Conservation (phyloP, 2,797 vertebrate genomes). For the Mallotus villosus region DNA sequence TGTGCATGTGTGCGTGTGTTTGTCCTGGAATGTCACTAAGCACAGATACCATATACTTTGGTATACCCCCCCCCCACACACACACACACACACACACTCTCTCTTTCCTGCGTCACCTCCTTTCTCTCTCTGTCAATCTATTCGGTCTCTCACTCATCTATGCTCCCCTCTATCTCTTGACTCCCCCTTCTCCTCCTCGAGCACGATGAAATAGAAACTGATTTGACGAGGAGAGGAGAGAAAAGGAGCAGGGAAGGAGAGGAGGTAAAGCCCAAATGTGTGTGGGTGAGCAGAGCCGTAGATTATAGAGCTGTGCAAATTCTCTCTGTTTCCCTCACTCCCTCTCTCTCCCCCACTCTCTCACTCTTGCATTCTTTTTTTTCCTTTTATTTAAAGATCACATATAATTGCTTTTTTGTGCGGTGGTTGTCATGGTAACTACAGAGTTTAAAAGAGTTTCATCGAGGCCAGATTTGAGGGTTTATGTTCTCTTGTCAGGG, state of each 20-base stretch:
- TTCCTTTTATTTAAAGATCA: slow-evolving; percentile 35
- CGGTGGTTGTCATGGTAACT: slow-evolving; percentile 66
- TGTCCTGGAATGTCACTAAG: neutral
- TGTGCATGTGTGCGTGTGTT: too few relatives aligned
- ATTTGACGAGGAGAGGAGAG: neutral
- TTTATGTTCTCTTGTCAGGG: slow-evolving; percentile 35
- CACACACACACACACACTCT: too few relatives aligned
- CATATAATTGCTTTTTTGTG: slow-evolving; percentile 63
- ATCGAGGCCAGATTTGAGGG: neutral
- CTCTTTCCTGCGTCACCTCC: neutral
- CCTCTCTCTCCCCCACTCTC: neutral
- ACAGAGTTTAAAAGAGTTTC: slow-evolving; percentile 47
- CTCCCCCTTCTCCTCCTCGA: neutral
- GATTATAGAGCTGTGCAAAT: slow-evolving; percentile 32
- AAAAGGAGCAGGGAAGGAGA: too few relatives aligned
- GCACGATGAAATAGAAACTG: slow-evolving; percentile 1
- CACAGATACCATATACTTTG: neutral
- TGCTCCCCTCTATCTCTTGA: neutral
- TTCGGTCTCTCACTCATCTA: too few relatives aligned
- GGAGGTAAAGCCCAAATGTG: too few relatives aligned
- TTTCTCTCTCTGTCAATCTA: neutral
- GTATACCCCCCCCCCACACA: too few relatives aligned
- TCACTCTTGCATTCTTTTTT: slow-evolving; percentile 19
- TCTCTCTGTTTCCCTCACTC: slow-evolving; percentile 13
- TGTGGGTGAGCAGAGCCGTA: neutral